Evolutionary conservation across 2,113 vertebrate genomes (phyloP).

Genomic region (Lampris incognitus): DNA sequence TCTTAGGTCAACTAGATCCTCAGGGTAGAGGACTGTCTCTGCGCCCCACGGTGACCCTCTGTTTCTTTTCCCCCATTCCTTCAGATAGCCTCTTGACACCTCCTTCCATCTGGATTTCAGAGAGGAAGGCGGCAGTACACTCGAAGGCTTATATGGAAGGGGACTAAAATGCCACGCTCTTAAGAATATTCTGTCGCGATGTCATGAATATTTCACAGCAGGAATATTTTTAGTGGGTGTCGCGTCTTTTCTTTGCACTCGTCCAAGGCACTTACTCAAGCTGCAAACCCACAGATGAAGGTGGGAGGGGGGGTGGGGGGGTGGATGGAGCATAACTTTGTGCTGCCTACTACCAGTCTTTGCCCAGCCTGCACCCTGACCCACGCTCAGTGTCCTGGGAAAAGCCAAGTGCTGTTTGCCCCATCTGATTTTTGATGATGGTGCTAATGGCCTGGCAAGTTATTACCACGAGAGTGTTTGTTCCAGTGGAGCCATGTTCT

Average conservation of each 20-base stretch:
- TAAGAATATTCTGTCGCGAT: slow-evolving; percentile 66
- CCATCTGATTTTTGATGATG: slow-evolving; percentile 40
- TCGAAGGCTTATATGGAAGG: slow-evolving; percentile 39
- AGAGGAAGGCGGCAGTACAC: slow-evolving; percentile 19
- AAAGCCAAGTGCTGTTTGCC: slow-evolving; percentile 24
- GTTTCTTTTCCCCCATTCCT: slow-evolving; percentile 29
- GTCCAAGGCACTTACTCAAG: slow-evolving; percentile 43
- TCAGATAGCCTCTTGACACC: slow-evolving; percentile 51
- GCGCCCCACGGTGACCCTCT: slow-evolving; percentile 53
- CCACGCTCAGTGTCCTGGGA: slow-evolving; percentile 28
- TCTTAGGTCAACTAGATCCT: slow-evolving; percentile 22
- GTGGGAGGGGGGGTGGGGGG: slow-evolving; percentile 5
- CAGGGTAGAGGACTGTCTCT: slow-evolving; percentile 18
- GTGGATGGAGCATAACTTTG: background rate
- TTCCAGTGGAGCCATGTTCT: slow-evolving; percentile 10
- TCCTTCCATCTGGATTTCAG: slow-evolving; percentile 21
- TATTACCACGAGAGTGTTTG: background rate
- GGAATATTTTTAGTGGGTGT: slow-evolving; percentile 70
- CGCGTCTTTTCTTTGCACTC: slow-evolving; percentile 47
- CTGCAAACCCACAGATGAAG: slow-evolving; percentile 43
- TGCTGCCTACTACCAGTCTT: slow-evolving; percentile 26
- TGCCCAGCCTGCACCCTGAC: slow-evolving; percentile 37
- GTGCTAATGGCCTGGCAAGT: slow-evolving; percentile 39
- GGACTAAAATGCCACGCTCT: slow-evolving; percentile 64
- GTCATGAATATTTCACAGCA: slow-evolving; percentile 76